Evolutionary conservation across 2,888 invertebrate species (phyloP).

Genomic region (Drosophila putrida): DNA sequence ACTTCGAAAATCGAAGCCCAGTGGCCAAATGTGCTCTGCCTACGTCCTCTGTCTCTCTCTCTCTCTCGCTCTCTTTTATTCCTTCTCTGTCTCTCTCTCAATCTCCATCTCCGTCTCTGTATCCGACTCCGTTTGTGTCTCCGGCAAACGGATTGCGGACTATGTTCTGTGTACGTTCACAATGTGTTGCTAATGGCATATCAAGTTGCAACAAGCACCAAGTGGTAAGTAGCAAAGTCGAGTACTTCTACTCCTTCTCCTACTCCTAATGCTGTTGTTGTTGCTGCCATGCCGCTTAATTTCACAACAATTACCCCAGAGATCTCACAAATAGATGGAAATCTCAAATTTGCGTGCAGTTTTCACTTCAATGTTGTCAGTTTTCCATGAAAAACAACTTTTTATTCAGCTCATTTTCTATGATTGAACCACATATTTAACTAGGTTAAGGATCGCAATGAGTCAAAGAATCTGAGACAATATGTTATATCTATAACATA

Average conservation of each 20-base stretch:
- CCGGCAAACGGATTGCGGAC: slow-evolving; percentile 8
- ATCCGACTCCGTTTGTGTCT: background rate
- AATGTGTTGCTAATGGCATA: slow-evolving; percentile 63
- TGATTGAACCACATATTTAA: background rate
- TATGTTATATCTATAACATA: no score
- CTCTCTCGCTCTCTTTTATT: no score
- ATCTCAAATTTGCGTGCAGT: slow-evolving; percentile 17
- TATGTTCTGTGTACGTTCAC: slow-evolving; percentile 31
- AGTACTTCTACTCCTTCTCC: background rate
- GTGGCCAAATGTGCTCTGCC: slow-evolving; percentile 54
- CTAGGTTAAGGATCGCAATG: background rate
- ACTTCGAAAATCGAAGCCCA: slow-evolving; percentile 69
- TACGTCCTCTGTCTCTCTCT: slow-evolving; percentile 16
- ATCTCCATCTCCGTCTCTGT: background rate
- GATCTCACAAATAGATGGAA: slow-evolving; percentile 23
- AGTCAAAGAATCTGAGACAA: no score
- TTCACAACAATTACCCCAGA: slow-evolving; percentile 54
- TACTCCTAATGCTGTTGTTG: slow-evolving; percentile 2
- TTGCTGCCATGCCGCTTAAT: slow-evolving; percentile 46
- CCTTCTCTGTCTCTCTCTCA: background rate
- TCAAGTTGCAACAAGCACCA: slow-evolving; percentile 53
- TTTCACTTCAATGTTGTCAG: background rate
- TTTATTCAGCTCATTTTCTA: background rate
- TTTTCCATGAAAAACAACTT: background rate
- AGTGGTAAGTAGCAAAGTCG: slow-evolving; percentile 38